phyloP scores from a whole-genome alignment of 2,797 vertebrate genomes.

The Molossus molossus region DNA sequence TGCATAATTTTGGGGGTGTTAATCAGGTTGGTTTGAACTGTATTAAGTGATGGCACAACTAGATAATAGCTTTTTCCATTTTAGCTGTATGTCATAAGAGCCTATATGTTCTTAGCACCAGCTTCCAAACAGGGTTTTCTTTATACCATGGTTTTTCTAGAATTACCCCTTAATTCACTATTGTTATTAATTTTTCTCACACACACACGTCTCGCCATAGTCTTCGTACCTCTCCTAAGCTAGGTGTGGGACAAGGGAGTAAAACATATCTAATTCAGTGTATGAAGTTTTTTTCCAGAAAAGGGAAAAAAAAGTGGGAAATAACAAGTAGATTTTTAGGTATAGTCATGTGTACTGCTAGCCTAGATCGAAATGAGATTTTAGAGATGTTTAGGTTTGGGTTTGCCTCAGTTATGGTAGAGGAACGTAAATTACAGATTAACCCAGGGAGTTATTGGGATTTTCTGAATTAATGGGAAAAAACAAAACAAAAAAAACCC shows the following conservation, averaged over 20 bases:
- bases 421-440: not conserved
- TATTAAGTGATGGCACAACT: not conserved
- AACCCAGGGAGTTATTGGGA: not conserved
- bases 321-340: not conserved
- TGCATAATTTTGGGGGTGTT: not conserved
- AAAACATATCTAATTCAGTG: not conserved
- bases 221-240: not conserved
- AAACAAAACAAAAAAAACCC: not conserved
- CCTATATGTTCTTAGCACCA: not conserved
- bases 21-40: not conserved
- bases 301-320: not conserved
- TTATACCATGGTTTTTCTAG: not conserved
- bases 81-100: not conserved
- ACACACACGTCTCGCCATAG: not conserved
- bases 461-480: not conserved
- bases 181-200: conserved; percentile 27
- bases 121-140: not conserved
- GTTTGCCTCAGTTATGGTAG: not conserved
- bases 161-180: conserved; percentile 15
- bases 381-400: not conserved
- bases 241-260: not conserved
- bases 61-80: not conserved
- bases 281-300: not conserved
- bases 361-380: not conserved
- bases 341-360: not conserved